Percentiles rank a stretch among this genome's conserved stretches.
Evolutionary conservation across 2,797 vertebrate genomes (phyloP).

Genomic region (Denticeps clupeoides): DNA sequence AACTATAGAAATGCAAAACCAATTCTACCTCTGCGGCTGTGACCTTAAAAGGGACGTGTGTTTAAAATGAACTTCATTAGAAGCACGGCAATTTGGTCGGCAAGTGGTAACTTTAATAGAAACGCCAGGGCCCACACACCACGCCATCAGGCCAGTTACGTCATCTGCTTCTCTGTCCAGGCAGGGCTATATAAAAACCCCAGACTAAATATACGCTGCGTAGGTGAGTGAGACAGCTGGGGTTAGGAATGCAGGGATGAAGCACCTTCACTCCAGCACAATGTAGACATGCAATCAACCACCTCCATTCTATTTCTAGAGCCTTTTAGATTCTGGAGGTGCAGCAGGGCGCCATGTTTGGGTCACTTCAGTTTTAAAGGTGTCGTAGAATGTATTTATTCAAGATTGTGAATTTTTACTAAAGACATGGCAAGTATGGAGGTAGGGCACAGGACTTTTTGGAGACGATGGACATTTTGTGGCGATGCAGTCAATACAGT

Average conservation of each 20-base stretch:
- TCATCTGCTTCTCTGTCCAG: conserved; percentile 17
- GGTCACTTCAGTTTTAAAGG: not conserved
- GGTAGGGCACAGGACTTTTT: too few relatives aligned
- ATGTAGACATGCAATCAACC: conserved; percentile 22
- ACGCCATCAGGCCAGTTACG: conserved; percentile 15
- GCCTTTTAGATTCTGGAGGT: conserved; percentile 25
- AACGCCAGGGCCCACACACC: conserved; percentile 1
- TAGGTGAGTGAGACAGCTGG: conserved; percentile 13
- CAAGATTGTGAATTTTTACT: too few relatives aligned
- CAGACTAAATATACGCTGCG: conserved; percentile 15
- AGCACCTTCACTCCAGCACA: conserved; percentile 18
- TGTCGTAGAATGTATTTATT: too few relatives aligned
- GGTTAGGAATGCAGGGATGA: conserved; percentile 18
- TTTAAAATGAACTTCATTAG: too few relatives aligned
- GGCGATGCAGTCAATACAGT: too few relatives aligned
- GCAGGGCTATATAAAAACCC: conserved; percentile 16
- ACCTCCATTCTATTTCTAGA: conserved; percentile 21
- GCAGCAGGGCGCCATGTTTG: conserved; percentile 11
- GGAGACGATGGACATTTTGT: too few relatives aligned
- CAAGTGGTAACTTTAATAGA: too few relatives aligned
- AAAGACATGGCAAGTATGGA: too few relatives aligned
- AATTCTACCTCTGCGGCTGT: too few relatives aligned
- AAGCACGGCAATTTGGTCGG: too few relatives aligned
- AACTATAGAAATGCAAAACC: too few relatives aligned
- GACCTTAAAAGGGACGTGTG: too few relatives aligned